Evolutionary conservation across 2,888 invertebrate species (phyloP).

Genomic region (Augochlorella aurata): DNA sequence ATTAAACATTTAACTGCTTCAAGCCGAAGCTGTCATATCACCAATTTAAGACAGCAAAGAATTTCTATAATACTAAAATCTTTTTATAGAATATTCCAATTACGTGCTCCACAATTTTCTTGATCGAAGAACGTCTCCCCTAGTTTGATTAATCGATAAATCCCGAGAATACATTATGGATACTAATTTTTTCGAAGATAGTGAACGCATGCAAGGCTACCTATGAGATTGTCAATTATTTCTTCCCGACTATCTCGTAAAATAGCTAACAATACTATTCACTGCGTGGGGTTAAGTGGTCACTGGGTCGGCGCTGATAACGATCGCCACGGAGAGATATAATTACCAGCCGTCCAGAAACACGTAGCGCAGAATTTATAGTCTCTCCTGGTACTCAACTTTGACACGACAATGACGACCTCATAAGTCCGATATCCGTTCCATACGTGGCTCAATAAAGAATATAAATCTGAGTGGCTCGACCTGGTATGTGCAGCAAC

Average conservation of each 20-base stretch:
- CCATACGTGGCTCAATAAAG: neutral
- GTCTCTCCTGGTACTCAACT: neutral
- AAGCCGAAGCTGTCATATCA: too few relatives aligned
- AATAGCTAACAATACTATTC: neutral
- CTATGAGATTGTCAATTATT: neutral
- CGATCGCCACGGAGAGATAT: neutral
- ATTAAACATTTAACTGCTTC: too few relatives aligned
- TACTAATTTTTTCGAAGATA: neutral
- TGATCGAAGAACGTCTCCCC: neutral
- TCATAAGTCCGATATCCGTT: neutral
- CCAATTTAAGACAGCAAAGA: too few relatives aligned
- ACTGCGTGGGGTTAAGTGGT: neutral
- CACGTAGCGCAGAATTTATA: neutral
- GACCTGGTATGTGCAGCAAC: neutral
- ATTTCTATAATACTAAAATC: too few relatives aligned
- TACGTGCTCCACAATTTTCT: too few relatives aligned
- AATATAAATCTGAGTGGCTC: neutral
- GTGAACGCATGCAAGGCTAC: neutral
- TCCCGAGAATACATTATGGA: neutral
- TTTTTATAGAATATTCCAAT: too few relatives aligned
- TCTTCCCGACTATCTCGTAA: conserved; percentile 7
- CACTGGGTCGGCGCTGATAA: conserved; percentile 9
- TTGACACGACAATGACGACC: conserved; percentile 1
- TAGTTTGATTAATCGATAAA: neutral
- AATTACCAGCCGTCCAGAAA: neutral